Base-by-base conservation (phyloP, 1,140 invertebrate species). In the Coelopa frigida region DNA sequence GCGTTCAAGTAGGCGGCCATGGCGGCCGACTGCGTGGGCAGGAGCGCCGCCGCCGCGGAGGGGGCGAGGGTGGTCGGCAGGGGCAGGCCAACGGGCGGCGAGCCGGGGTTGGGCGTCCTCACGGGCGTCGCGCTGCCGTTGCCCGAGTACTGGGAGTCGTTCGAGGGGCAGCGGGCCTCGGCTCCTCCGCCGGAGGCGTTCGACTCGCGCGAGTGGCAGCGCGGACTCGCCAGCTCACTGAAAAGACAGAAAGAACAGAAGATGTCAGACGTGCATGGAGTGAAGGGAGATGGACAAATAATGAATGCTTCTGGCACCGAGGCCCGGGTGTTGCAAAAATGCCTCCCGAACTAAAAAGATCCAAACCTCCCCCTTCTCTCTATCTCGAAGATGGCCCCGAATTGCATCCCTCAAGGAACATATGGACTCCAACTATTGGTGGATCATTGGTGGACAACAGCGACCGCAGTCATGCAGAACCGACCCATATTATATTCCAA, bases 121-220 rank as follows among this genome's bases (percentile, higher is more conserved):
- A 61, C 70, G 52, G 48, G 73, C 56, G 61, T 74, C 21, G 73
- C 73, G 70, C 68, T 75, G 56, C 79, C 73, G 57, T 79, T 68
- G 59, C 83, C 76, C 49, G 84, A 78, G 68, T 82, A 80, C 51
- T 79, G 74, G 6, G 81, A 82, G 57, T 83, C 81, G 53, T 77
- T 76, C 22, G 81, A 83, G 24, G 79, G 78, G 61, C 81, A 82
- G 29, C 80, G 73, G 33, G 73, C 76, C 15, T 61, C 62, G 5
- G 48, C 52, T 4, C 55, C 52, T 1, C 48, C 46, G 53, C 77
- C 79, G 24, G 78, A 78, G 43, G 81, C 77, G 24, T 52, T 66
- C 38, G 85, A 88, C 59, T 88, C 84, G 54, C 84, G 77, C 42
- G 84, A 87, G 47, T 85, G 78, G 71, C 85, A 86, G 59, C 84